Percentiles rank a stretch among this genome's conserved stretches.
These are phyloP conservation scores for Setipinna tenuifilis DNA, from an alignment of 2,797 vertebrate species.

Conservation along the genomic window DNA sequence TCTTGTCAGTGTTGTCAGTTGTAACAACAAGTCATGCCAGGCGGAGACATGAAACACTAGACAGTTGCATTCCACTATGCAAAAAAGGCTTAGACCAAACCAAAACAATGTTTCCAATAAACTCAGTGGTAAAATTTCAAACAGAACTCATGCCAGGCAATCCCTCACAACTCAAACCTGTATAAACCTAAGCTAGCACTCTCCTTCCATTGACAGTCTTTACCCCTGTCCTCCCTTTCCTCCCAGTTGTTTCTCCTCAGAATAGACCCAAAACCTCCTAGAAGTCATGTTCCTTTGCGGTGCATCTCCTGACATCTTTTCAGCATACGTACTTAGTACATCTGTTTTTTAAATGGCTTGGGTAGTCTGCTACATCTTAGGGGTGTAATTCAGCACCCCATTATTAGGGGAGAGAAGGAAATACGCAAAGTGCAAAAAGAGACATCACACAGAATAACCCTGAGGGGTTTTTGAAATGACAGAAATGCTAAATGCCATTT, in stretches of 20 bases:
- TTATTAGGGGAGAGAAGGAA: background rate
- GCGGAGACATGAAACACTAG: background rate
- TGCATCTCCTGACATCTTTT: background rate
- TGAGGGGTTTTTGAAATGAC: background rate
- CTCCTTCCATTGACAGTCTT: background rate
- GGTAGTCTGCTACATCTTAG: conserved; percentile 7
- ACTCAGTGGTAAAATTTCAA: background rate
- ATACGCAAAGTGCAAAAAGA: background rate
- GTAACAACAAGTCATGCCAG: background rate
- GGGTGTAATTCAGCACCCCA: background rate
- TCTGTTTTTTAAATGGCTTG: conserved; percentile 8
- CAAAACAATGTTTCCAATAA: background rate
- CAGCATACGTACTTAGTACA: background rate
- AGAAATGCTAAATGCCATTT: background rate
- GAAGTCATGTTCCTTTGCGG: background rate
- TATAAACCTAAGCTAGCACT: background rate
- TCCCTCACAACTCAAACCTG: conserved; percentile 1
- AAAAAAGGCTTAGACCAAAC: background rate
- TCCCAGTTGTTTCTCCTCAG: background rate
- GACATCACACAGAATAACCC: background rate
- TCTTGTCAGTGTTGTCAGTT: background rate
- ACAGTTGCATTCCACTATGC: background rate
- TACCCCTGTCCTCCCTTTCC: background rate
- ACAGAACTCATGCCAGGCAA: background rate
- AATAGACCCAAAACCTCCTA: background rate